phyloP scores from a whole-genome alignment of 2,888 invertebrate genomes.

The Brachyptera putata region DNA sequence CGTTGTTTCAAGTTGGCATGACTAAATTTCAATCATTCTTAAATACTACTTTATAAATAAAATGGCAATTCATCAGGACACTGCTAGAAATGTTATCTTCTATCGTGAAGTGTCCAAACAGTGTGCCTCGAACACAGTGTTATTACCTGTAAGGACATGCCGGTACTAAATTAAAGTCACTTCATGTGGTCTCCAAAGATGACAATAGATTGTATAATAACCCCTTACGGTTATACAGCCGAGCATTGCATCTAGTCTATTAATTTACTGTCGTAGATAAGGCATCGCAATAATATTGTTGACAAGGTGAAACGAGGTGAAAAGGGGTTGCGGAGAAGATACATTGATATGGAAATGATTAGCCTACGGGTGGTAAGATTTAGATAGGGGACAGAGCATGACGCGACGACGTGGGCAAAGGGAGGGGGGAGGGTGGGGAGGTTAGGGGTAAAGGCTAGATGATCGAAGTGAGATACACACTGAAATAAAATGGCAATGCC shows the following conservation, averaged over 20 bases:
- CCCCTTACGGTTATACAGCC: not conserved
- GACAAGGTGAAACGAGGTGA: slow-evolving; percentile 11
- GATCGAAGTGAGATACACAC: slow-evolving; percentile 1
- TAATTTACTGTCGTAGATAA: slow-evolving; percentile 12
- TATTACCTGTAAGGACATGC: not conserved
- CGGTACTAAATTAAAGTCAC: slow-evolving; percentile 7
- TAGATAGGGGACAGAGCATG: not conserved
- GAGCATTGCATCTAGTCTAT: slow-evolving; percentile 1
- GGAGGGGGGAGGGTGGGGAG: too few species aligned
- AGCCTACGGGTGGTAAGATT: slow-evolving; percentile 8
- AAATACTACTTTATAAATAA: too few species aligned
- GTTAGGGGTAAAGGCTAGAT: slow-evolving; percentile 5
- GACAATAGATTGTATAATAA: slow-evolving; percentile 10
- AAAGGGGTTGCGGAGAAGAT: slow-evolving; percentile 17
- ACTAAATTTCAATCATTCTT: too few species aligned
- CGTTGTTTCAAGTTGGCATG: too few species aligned
- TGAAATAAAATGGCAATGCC: slow-evolving; percentile 14
- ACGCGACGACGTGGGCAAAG: too few species aligned
- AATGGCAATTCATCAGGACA: too few species aligned
- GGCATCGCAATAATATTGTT: slow-evolving; percentile 12
- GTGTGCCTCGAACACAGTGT: slow-evolving; percentile 1
- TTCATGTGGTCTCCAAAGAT: slow-evolving; percentile 1
- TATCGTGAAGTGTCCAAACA: slow-evolving; percentile 5
- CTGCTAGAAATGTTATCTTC: not conserved
- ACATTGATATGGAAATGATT: slow-evolving; percentile 19